phyloP scores from a whole-genome alignment of 2,888 invertebrate genomes.

The Melolontha melolontha region DNA sequence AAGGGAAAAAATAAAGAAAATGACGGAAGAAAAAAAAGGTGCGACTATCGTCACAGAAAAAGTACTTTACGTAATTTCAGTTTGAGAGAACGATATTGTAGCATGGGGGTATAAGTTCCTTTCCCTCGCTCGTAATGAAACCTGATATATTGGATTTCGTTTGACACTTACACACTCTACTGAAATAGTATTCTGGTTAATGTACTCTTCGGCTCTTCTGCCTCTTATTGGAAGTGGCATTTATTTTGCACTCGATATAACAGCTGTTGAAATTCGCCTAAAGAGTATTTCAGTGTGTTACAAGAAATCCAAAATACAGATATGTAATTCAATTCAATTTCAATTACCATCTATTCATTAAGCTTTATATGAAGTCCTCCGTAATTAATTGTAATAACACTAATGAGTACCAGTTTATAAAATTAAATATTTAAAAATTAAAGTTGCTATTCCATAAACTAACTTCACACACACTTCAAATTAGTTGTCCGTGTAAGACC shows the following conservation, averaged over 20 bases:
- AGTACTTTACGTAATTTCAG: slow-evolving; percentile 31
- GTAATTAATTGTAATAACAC: slow-evolving; percentile 1
- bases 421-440: slow-evolving; percentile 30
- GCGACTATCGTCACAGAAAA: slow-evolving; percentile 24
- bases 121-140: slow-evolving; percentile 28
- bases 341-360: too few species aligned
- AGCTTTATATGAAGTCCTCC: background rate
- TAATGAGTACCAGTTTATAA: slow-evolving; percentile 20
- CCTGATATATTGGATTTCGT: slow-evolving; percentile 42
- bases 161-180: slow-evolving; percentile 36
- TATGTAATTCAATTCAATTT: background rate
- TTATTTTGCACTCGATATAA: slow-evolving; percentile 32
- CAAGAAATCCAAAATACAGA: background rate
- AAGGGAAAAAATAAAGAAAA: slow-evolving; percentile 15
- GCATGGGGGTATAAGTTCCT: background rate
- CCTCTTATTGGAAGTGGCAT: slow-evolving; percentile 36
- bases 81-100: slow-evolving; percentile 23
- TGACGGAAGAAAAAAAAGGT: slow-evolving; percentile 28
- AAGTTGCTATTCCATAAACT: slow-evolving; percentile 17
- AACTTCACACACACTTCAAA: too few species aligned
- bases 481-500: background rate
- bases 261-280: slow-evolving; percentile 34
- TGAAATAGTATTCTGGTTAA: slow-evolving; percentile 37
- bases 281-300: slow-evolving; percentile 9
- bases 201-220: slow-evolving; percentile 36